Conservation (phyloP, 2,888 invertebrate species). For the Zygaena filipendulae region DNA sequence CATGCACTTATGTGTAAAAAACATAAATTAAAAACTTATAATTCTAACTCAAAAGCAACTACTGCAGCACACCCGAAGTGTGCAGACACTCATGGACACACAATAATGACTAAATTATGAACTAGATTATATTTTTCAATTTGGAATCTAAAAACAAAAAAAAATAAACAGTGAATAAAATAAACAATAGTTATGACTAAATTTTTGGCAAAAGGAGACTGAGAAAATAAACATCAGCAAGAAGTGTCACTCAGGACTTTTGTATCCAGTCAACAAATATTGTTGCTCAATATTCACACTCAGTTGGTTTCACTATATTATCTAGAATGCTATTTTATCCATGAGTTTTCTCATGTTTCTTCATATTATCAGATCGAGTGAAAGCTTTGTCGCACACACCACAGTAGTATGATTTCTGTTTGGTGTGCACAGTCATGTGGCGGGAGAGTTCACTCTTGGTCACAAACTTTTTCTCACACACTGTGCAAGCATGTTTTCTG, state of each 20-base stretch:
- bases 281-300: slow-evolving; percentile 9
- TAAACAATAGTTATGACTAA: slow-evolving; percentile 54
- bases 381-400: slow-evolving; percentile 66
- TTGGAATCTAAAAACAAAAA: slow-evolving; percentile 52
- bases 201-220: slow-evolving; percentile 67
- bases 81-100: slow-evolving; percentile 52
- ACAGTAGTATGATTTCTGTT: slow-evolving; percentile 64
- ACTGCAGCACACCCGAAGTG: slow-evolving; percentile 57
- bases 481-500: slow-evolving; percentile 61
- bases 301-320: no score
- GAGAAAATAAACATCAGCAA: slow-evolving; percentile 40
- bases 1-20: slow-evolving; percentile 47
- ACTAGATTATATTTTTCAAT: slow-evolving; percentile 55
- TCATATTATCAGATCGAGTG: slow-evolving; percentile 65
- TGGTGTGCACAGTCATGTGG: slow-evolving; percentile 65
- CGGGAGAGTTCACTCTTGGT: slow-evolving; percentile 66
- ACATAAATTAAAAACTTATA: slow-evolving; percentile 22
- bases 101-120: slow-evolving; percentile 64
- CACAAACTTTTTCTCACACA: slow-evolving; percentile 66
- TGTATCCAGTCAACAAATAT: slow-evolving; percentile 8
- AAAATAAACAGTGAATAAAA: slow-evolving; percentile 37
- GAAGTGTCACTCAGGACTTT: slow-evolving; percentile 28
- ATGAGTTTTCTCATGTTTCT: slow-evolving; percentile 67
- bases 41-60: slow-evolving; percentile 47
- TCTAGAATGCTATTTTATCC: slow-evolving; percentile 33